Evolutionary conservation across 2,113 vertebrate genomes (phyloP).

Genomic region (Notiomystis cincta): DNA sequence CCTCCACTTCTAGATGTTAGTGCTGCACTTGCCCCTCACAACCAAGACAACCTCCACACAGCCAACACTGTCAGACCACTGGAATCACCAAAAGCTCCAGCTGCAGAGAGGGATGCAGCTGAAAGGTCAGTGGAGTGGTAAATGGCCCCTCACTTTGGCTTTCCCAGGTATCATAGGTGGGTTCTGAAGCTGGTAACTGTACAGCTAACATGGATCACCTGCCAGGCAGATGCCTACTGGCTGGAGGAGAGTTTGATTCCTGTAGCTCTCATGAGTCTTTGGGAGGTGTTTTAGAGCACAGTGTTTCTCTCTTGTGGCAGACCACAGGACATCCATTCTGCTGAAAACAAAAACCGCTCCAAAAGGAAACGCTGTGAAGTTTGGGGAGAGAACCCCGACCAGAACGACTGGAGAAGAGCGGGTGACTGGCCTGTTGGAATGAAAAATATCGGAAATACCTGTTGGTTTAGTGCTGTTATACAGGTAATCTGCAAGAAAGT

Average conservation of each 20-base stretch:
- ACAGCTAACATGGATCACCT: neutral
- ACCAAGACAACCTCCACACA: conserved; percentile 74
- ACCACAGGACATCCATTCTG: conserved; percentile 68
- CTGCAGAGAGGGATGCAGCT: conserved; percentile 75
- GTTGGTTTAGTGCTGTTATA: conserved; percentile 98
- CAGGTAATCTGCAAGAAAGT: conserved; percentile 74
- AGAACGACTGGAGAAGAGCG: conserved; percentile 84
- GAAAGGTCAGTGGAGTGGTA: conserved; percentile 65
- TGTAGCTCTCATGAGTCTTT: fast-evolving
- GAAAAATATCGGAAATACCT: conserved; percentile 94
- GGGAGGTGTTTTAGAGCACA: neutral
- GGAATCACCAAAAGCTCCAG: conserved; percentile 74
- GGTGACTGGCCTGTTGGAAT: conserved; percentile 92
- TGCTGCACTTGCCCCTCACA: conserved; percentile 15
- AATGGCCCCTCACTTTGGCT: neutral
- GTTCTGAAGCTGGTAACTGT: neutral
- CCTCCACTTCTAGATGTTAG: conserved; percentile 61
- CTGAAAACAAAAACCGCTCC: conserved; percentile 80
- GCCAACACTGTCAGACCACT: conserved; percentile 74
- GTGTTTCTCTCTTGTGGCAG: conserved; percentile 42
- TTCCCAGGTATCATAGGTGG: neutral
- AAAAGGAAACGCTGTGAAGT: conserved; percentile 90
- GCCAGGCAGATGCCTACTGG: neutral
- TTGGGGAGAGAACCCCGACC: conserved; percentile 81
- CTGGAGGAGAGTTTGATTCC: neutral